Evolutionary conservation across 2,797 vertebrate species (phyloP).

Genomic region (Antennarius maculatus): DNA sequence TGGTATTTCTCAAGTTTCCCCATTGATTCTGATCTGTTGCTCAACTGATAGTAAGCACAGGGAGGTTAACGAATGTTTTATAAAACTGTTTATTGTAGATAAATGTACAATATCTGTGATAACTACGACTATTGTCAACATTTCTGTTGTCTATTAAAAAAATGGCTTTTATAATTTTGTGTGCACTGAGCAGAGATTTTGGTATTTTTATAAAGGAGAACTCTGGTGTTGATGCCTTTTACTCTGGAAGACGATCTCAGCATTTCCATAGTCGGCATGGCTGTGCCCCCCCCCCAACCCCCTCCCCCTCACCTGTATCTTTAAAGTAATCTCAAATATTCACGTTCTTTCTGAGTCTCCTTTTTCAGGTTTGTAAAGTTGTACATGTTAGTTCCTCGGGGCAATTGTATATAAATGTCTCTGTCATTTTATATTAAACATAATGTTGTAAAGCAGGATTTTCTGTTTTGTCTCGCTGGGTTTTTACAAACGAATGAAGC

Average conservation of each 20-base stretch:
- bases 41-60: constrained; percentile 62
- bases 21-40: constrained; percentile 53
- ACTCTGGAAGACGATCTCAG: constrained; percentile 47
- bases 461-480: not conserved
- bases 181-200: constrained; percentile 87
- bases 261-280: constrained; percentile 65
- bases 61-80: constrained; percentile 75
- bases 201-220: constrained; percentile 83
- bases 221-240: constrained; percentile 65
- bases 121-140: constrained; percentile 80
- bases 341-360: constrained; percentile 56
- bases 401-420: constrained; percentile 79
- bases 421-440: constrained; percentile 83
- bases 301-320: constrained; percentile 55
- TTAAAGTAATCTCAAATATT: constrained; percentile 48
- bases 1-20: constrained; percentile 54
- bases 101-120: constrained; percentile 82
- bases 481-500: constrained; percentile 46
- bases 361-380: constrained; percentile 79
- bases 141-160: constrained; percentile 82
- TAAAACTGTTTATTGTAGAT: constrained; percentile 84
- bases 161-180: constrained; percentile 87
- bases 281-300: constrained; percentile 25
- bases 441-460: constrained; percentile 61
- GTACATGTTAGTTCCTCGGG: constrained; percentile 72